Base-by-base conservation (phyloP, 2,888 invertebrate genomes). In the Masnerella sp. region DNA sequence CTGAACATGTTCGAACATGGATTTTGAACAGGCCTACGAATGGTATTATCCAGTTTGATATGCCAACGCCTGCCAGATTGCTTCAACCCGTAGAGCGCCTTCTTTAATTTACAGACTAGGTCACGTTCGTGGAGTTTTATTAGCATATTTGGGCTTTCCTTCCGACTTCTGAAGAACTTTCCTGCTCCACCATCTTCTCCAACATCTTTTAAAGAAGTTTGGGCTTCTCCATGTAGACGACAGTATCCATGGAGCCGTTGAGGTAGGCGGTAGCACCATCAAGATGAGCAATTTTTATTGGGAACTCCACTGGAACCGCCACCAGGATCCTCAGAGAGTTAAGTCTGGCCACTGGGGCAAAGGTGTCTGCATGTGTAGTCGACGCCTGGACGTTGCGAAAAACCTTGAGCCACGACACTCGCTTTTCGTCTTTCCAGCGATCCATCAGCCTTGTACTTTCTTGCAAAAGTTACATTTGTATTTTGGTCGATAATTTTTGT, bases 381-480 rank as follows among this genome's bases (percentile, higher is more conserved):
- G 25, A 25, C 7, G 7, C 25, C 25, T 5, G 25, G 25, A 5
- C 25, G 4, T 25, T 25, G 25, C 7, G 25, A 4, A 7, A 25
- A 25, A 4, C 25, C 25, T 25, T 25, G 25, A 25, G 25, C 25
- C 4, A 25, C 25, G 5, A 25, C 25, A 5, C 25, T 4, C 5
- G 25, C 25, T 11, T 43, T 43, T 1, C 12, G 15, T 7, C 22
- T 1, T 5, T 9, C 22, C 7, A 17, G 20, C 20, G 43, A 20
- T 20, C 17, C 17, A 12, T 43, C 20, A 7, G 25, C 4, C 4
- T 25, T 4, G 25, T 25, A 25, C 25, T 25, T 25, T 25, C 25
- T 7, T 25, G 25, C 4, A 7, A 25, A 25, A 4, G 25, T 5
- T 78, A 75, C 12, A n/a, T n/a, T n/a, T n/a, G n/a, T n/a, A n/a